These are phyloP conservation scores for Octodon degus DNA, from an alignment of 2,113 vertebrate genomes.

Conservation along the genomic window DNA sequence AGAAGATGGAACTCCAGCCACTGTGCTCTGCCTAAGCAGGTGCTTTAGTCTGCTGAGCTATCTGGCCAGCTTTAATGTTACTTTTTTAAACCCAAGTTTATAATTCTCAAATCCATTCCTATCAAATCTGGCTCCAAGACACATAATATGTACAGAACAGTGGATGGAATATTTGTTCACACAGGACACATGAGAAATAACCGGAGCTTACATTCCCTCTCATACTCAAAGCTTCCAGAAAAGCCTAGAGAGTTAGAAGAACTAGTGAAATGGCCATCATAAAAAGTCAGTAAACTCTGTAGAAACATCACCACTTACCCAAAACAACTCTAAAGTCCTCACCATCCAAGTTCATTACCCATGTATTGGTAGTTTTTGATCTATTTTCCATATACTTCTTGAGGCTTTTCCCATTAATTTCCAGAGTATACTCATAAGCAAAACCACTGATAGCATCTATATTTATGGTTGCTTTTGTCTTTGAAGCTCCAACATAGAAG, in stretches of 20 bases:
- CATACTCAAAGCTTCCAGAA: not conserved
- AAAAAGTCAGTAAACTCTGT: conserved; percentile 36
- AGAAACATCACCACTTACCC: conserved; percentile 87
- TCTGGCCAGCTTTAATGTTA: not conserved
- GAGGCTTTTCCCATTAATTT: conserved; percentile 97
- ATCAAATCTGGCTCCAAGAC: conserved; percentile 30
- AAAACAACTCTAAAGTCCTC: conserved; percentile 94
- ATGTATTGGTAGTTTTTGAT: conserved; percentile 97
- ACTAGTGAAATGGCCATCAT: not conserved
- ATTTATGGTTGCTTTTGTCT: conserved; percentile 97
- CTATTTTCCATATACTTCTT: conserved; percentile 98
- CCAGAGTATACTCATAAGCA: conserved; percentile 97
- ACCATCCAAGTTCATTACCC: conserved; percentile 94
- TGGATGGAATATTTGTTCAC: not conserved
- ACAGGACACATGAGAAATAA: not conserved
- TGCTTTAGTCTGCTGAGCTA: too few relatives aligned
- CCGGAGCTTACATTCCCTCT: not conserved
- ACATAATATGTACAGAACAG: not conserved
- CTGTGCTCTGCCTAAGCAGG: too few relatives aligned
- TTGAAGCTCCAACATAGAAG: conserved; percentile 92
- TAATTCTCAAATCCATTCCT: conserved; percentile 16
- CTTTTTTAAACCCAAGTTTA: not conserved
- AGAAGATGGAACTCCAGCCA: too few relatives aligned
- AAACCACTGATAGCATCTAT: conserved; percentile 97
- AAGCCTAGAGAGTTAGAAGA: not conserved